Percentiles rank a stretch among this genome's conserved stretches.
Conservation (phyloP, 2,888 invertebrate species). For the Agrotis segetum region DNA sequence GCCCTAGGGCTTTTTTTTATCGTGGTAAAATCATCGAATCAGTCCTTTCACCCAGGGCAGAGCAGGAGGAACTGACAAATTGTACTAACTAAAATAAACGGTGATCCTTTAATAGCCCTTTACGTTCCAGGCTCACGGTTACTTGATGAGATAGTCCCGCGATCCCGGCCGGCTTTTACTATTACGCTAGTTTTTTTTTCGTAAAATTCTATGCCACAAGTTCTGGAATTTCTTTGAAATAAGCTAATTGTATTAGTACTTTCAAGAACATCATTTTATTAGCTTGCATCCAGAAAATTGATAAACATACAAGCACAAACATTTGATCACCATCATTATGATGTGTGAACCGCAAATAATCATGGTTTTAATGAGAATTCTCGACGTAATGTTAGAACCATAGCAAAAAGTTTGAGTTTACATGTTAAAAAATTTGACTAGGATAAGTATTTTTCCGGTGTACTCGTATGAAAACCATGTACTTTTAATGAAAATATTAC, state of each 20-base stretch:
- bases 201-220: no score
- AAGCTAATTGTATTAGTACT: conserved; percentile 5
- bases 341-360: conserved; percentile 42
- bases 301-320: conserved; percentile 31
- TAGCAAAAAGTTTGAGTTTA: conserved; percentile 1
- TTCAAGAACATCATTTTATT: conserved; percentile 17
- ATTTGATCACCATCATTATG: conserved; percentile 26
- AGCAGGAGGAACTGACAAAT: no score
- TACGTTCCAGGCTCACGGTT: no score
- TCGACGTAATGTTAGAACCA: conserved; percentile 8
- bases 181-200: no score
- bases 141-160: no score
- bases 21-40: no score
- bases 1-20: no score
- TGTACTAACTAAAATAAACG: no score
- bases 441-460: neutral
- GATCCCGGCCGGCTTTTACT: no score
- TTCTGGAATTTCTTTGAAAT: neutral
- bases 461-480: no score
- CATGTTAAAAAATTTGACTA: neutral
- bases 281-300: conserved; percentile 21
- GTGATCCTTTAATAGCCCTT: no score
- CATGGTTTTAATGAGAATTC: conserved; percentile 23
- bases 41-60: no score
- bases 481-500: neutral